Evolutionary conservation across 2,888 invertebrate species (phyloP), one percentile per base, ranked within the genome.

Genomic region (Sinelater perroti): DNA sequence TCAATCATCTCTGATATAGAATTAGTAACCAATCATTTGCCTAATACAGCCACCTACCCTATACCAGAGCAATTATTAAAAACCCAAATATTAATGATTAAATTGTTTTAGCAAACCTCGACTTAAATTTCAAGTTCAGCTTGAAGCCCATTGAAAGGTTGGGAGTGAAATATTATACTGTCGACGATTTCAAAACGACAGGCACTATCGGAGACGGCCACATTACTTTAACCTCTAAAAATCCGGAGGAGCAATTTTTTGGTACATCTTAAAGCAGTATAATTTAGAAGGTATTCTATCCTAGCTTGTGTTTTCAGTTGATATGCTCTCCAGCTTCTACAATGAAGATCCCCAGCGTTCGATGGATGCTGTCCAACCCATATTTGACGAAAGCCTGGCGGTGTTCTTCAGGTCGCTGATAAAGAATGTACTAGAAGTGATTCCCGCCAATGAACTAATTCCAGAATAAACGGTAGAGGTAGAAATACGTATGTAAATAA

Each of bases 251-350:
- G 36, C 84, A 84, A 38, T 76, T 80, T 24, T 82, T 83, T 68
- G 83, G 87, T 86, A 74, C 16, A 24, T 47, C 13, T 8, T 7
- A n/a, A n/a, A 20, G 5, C 2, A 18, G 17, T 18, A 11, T 18
- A 18, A 5, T 31, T 33, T 13, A 33, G 24, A 8, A 5, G 8
- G 8, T 24, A 24, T 24, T 24, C 24, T 5, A 3, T 2, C 5
- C 5, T 2, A n/a, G 10, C 8, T 28, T 5, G 10, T 33, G 2
- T 14, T 13, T 33, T 33, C 79, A 89, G 89, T 87, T 38, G 79
- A 84, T 47, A 83, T 88, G 20, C 88, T 88, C n/a, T 81, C 82
- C 0, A 79, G 82, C 3, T 89, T 89, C 80, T 87, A 87, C 81
- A 88, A 89, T 68, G 82, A 85, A 59, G 88, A 87, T 69, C 85